A percentile compares a stretch with the other conserved stretches of the same genome.
These are phyloP conservation scores for Phataginus tricuspis DNA, from an alignment of 2,797 vertebrate species.

Conservation along the genomic window DNA sequence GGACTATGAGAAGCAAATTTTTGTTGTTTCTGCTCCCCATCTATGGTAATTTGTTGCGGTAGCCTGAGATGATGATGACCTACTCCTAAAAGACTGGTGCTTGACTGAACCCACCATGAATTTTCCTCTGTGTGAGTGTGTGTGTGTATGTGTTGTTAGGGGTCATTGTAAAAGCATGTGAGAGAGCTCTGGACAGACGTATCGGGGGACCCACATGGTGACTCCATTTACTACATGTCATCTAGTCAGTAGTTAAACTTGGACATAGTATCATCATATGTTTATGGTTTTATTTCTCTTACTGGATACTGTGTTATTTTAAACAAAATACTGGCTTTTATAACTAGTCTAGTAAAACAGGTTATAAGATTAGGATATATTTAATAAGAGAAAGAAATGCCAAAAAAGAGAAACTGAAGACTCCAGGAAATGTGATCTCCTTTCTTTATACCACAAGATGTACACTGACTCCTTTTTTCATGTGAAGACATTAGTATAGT, in stretches of 20 bases:
- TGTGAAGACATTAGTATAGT: not conserved
- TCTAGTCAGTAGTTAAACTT: not conserved
- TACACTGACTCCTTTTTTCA: not conserved
- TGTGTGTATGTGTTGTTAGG: not conserved
- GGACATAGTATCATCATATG: not conserved
- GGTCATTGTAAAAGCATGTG: not conserved
- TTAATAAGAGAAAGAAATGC: slow-evolving; percentile 3
- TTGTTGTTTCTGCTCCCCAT: not conserved
- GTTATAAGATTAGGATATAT: not conserved
- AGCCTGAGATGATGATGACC: not conserved
- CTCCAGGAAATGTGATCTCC: not conserved
- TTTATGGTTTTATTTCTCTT: slow-evolving; percentile 25
- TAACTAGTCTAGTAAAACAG: not conserved
- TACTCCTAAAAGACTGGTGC: not conserved
- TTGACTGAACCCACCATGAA: not conserved
- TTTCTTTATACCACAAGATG: not conserved
- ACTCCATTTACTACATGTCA: not conserved
- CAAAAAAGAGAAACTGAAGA: not conserved
- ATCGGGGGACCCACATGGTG: not conserved
- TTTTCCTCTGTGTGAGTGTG: not conserved
- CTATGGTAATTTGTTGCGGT: not conserved
- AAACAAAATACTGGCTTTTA: not conserved
- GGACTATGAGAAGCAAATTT: not conserved
- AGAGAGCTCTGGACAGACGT: not conserved
- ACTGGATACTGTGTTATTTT: not conserved